Evolutionary conservation across 2,888 invertebrate species (phyloP), one percentile per base, ranked within the genome.

Genomic region (Philereme transversata): DNA sequence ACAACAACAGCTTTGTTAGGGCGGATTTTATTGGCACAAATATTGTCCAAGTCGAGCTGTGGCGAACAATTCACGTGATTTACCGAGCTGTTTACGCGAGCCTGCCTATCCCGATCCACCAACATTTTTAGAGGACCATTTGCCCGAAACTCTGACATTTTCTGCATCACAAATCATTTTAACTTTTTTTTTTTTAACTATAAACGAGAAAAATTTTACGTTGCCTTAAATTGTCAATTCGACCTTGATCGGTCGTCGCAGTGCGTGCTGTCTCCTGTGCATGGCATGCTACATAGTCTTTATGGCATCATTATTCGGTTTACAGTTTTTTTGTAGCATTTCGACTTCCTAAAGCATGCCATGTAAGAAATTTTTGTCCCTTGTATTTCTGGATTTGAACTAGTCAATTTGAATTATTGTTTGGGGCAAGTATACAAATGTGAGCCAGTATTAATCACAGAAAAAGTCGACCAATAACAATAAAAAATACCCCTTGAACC

Each of bases 1-100:
- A 89, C 88, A 90, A 88, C 88, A 89, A 89, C 87, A 90, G 87
- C 87, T 88, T 89, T 89, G 88, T 88, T 83, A 85, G 84, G 81
- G 84, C 84, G 79, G 81, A 87, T 90, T 90, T 88, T 90, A 90
- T 90, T 90, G 89, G 86, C 88, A 88, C 87, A 90, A 90, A 90
- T 89, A 90, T 88, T 88, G 88, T 86, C 84, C 84, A 87, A 87
- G 86, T 85, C 82, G 84, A 84, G 84, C 82, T 83, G 84, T 77
- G 84, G 83, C 83, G 83, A 82, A 79, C 83, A 83, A 82, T 87
- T 80, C 78, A 82, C 77, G 83, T 90, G 90, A 91, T 90, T 90
- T 91, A 90, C 87, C 77, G 89, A 83, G 81, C 84, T 90, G 90
- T 91, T 90, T 91, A 90, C 90, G 83, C 81, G 83, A 82, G 79